Percentiles rank a stretch among this genome's conserved stretches.
These are phyloP conservation scores for Australoheros scitulus DNA, from an alignment of 2,113 vertebrate species.

Conservation along the genomic window DNA sequence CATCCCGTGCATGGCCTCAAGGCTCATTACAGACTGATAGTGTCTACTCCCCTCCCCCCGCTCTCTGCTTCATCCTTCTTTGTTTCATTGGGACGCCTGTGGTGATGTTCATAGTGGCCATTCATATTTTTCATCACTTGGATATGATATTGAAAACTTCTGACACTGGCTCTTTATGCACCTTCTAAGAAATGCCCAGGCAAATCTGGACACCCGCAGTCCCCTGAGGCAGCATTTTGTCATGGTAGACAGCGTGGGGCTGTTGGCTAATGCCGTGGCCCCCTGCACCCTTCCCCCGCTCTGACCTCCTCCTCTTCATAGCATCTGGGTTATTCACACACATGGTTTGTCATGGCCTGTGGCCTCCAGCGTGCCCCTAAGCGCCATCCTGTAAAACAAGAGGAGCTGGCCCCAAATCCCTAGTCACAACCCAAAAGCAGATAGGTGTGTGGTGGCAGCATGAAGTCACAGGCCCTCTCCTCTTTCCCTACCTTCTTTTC, in stretches of 20 bases:
- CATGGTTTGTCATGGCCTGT: constrained; percentile 56
- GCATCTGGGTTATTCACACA: constrained; percentile 75
- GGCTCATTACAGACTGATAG: constrained; percentile 44
- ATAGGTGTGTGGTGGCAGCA: constrained; percentile 52
- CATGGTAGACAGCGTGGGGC: constrained; percentile 39
- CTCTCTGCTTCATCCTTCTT: constrained; percentile 26
- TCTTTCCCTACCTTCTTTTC: constrained; percentile 12
- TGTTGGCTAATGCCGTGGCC: constrained; percentile 30
- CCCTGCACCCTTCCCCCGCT: constrained; percentile 20
- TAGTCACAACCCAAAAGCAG: constrained; percentile 37
- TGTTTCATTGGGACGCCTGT: constrained; percentile 55
- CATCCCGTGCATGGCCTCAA: constrained; percentile 2
- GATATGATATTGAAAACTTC: constrained; percentile 67
- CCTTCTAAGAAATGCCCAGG: constrained; percentile 24
- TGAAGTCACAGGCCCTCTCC: neutral
- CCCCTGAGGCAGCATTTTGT: constrained; percentile 63
- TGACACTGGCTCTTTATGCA: constrained; percentile 51
- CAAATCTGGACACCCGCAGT: constrained; percentile 43
- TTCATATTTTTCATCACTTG: constrained; percentile 59
- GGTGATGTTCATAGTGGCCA: constrained; percentile 47
- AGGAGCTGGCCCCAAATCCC: constrained; percentile 45
- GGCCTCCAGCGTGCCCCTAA: constrained; percentile 46
- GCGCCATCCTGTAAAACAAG: constrained; percentile 23
- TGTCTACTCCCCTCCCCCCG: constrained; percentile 22
- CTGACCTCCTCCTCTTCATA: constrained; percentile 65